A percentile compares a stretch with the other conserved stretches of the same genome.
Evolutionary conservation across 2,113 vertebrate species (phyloP).

Genomic region (Oenanthe melanoleuca): DNA sequence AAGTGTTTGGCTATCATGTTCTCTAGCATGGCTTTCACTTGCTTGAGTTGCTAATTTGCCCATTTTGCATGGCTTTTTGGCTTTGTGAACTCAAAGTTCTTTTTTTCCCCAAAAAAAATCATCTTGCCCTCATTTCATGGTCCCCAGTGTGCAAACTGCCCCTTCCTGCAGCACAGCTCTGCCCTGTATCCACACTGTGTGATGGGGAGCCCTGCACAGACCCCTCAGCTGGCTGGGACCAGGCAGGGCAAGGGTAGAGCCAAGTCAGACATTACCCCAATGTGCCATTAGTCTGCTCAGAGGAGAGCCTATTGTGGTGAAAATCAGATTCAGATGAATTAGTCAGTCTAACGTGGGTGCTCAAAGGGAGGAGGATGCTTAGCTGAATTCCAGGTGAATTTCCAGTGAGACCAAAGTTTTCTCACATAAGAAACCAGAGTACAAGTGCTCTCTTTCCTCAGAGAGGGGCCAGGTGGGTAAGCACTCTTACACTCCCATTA

Average conservation of each 20-base stretch:
- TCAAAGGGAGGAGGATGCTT: background rate
- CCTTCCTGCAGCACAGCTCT: background rate
- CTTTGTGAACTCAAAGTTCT: background rate
- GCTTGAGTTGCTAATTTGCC: background rate
- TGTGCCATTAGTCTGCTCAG: background rate
- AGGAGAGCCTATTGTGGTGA: background rate
- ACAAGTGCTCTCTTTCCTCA: background rate
- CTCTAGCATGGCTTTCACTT: background rate
- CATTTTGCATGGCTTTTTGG: background rate
- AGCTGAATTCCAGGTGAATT: background rate
- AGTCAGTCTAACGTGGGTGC: background rate
- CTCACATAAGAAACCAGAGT: background rate
- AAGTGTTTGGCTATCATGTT: background rate
- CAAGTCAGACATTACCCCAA: background rate
- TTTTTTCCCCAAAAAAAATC: background rate
- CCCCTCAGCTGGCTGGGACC: background rate
- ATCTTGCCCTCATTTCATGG: background rate
- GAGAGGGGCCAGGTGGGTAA: background rate
- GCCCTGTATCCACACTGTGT: background rate
- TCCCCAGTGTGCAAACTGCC: background rate
- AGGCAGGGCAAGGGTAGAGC: background rate
- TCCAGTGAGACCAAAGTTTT: background rate
- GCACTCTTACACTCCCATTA: background rate
- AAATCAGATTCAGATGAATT: background rate
- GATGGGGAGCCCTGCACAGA: fast-evolving